phyloP scores from a whole-genome alignment of 1,140 invertebrate species.

The Brachionus plicatilis region DNA sequence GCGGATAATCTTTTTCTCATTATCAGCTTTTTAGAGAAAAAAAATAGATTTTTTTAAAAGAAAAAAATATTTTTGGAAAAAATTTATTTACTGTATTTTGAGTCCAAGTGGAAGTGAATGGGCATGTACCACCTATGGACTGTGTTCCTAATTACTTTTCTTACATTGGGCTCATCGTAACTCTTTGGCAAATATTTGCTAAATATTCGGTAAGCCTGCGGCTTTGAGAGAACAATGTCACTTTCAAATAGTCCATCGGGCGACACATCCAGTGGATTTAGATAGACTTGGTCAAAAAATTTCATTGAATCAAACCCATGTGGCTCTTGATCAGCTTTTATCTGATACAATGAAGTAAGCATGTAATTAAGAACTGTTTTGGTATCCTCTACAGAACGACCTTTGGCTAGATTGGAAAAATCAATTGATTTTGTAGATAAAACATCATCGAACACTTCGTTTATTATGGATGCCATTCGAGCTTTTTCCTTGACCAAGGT shows the following conservation, averaged over 20 bases:
- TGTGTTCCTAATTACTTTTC: conserved; percentile 23
- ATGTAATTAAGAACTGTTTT: not conserved
- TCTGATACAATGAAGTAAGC: not conserved
- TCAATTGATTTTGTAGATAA: not conserved
- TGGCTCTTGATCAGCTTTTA: not conserved
- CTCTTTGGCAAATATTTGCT: not conserved
- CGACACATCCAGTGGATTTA: not conserved
- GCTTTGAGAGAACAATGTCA: conserved; percentile 30
- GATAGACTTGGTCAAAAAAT: conserved; percentile 7
- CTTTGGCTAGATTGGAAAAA: not conserved
- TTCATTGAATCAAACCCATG: not conserved
- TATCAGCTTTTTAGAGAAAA: not conserved
- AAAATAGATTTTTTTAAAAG: not conserved
- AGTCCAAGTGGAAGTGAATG: not conserved
- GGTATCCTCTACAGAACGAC: conserved; percentile 5
- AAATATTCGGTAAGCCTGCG: conserved; percentile 4
- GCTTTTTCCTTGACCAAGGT: not conserved
- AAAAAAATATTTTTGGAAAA: not conserved
- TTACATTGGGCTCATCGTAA: not conserved
- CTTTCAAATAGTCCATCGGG: conserved; percentile 4
- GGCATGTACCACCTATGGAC: conserved; percentile 8
- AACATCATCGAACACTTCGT: conserved; percentile 15
- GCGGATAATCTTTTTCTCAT: not conserved
- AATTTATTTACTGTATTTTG: not conserved
- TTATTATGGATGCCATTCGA: not conserved